Conservation (phyloP, 2,888 invertebrate genomes). For the Sphaerophoria taeniata region DNA sequence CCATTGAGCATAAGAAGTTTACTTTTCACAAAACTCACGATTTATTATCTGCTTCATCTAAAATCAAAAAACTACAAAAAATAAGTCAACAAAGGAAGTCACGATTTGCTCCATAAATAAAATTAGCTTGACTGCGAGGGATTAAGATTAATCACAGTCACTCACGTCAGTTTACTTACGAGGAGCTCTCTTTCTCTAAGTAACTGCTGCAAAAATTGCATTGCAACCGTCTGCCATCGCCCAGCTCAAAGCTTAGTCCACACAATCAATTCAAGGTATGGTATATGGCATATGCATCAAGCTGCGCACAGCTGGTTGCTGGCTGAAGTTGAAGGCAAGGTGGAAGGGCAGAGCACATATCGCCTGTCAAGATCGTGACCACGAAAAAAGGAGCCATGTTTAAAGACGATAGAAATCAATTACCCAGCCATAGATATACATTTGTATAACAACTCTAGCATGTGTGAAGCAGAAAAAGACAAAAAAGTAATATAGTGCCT, state of each 20-base stretch:
- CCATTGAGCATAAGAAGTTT: conserved; percentile 5
- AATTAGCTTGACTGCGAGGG: conserved; percentile 34
- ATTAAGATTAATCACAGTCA: conserved; percentile 38
- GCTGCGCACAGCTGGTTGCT: conserved; percentile 9
- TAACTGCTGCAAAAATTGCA: neutral
- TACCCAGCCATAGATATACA: neutral
- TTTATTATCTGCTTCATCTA: conserved; percentile 17
- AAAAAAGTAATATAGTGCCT: neutral
- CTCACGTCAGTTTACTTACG: conserved; percentile 26
- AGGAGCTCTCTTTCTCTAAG: neutral
- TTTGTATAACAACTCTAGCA: neutral
- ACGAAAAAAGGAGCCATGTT: conserved; percentile 31
- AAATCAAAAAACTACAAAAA: neutral
- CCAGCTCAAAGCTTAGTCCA: neutral
- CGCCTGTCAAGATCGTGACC: conserved; percentile 63
- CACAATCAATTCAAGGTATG: conserved; percentile 36
- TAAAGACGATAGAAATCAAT: conserved; percentile 18
- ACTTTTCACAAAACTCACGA: conserved; percentile 26
- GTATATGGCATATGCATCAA: neutral
- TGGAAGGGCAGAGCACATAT: conserved; percentile 18
- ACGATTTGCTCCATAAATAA: conserved; percentile 37
- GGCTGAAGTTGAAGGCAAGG: neutral
- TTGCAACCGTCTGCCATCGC: neutral
- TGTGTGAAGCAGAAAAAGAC: neutral
- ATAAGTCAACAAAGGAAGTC: conserved; percentile 26